Percentiles rank a stretch among this genome's conserved stretches.
phyloP scores from a whole-genome alignment of 2,888 invertebrate genomes.

The Hofmannophila pseudospretella region DNA sequence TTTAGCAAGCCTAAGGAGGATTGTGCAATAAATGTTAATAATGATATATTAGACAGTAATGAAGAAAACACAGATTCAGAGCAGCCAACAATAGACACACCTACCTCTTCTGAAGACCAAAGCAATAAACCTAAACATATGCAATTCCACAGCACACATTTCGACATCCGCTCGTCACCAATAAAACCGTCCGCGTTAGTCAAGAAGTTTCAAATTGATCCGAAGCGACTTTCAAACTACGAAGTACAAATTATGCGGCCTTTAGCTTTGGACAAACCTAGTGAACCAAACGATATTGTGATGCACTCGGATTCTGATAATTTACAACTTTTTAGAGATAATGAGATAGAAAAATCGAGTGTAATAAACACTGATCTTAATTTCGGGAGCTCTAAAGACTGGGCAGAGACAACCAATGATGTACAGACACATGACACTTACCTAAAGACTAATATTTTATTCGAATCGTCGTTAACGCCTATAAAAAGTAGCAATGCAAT shows the following conservation, averaged over 20 bases:
- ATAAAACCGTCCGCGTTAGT: constrained; percentile 65
- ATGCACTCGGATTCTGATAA: constrained; percentile 16
- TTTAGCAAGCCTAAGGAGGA: constrained; percentile 9
- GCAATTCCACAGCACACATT: constrained; percentile 64
- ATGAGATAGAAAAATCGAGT: constrained; percentile 38
- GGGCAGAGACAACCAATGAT: constrained; percentile 41
- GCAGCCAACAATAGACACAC: constrained; percentile 8
- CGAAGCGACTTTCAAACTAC: constrained; percentile 54
- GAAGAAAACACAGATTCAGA: not conserved
- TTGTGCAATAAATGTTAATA: constrained; percentile 7
- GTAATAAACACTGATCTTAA: constrained; percentile 34
- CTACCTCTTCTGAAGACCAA: constrained; percentile 17
- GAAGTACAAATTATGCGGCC: constrained; percentile 54
- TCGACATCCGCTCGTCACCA: constrained; percentile 66
- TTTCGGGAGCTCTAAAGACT: constrained; percentile 38
- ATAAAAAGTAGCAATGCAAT: constrained; percentile 27
- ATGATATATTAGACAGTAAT: constrained; percentile 1
- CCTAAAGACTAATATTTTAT: constrained; percentile 36
- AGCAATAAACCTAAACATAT: constrained; percentile 35
- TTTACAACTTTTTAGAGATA: constrained; percentile 37
- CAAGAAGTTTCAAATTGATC: constrained; percentile 61
- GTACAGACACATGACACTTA: constrained; percentile 45
- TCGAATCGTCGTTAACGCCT: constrained; percentile 7
- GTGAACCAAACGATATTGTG: constrained; percentile 13
- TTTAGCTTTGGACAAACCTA: constrained; percentile 29